Conservation (phyloP, 2,888 invertebrate genomes). For the Rhopalosiphum nymphaeae region DNA sequence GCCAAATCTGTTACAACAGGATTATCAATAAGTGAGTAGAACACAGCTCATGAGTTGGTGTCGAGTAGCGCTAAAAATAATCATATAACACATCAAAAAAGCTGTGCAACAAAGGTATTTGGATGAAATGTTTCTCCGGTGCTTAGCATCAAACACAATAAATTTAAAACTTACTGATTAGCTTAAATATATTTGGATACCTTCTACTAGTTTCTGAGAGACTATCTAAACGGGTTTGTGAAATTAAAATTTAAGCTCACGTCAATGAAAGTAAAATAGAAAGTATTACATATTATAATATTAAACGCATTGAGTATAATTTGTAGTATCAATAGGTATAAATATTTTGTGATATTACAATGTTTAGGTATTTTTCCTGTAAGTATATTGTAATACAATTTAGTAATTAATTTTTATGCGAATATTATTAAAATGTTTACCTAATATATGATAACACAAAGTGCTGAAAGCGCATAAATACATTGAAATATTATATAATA, state of each 20-base stretch:
- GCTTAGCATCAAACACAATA: background rate
- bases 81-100: background rate
- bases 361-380: background rate
- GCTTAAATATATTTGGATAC: background rate
- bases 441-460: no score
- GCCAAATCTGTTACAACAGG: background rate
- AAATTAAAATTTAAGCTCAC: constrained; percentile 30
- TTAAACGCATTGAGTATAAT: background rate
- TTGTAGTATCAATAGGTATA: background rate
- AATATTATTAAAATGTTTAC: background rate
- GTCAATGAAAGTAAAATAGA: constrained; percentile 54
- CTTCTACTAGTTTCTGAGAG: background rate
- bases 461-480: background rate
- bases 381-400: background rate
- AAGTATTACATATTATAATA: constrained; percentile 20
- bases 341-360: constrained; percentile 11
- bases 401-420: background rate
- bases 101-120: background rate
- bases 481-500: background rate
- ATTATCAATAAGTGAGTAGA: background rate
- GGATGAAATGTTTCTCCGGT: background rate
- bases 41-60: background rate
- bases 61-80: background rate
- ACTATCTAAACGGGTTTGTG: constrained; percentile 37
- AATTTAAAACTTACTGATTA: background rate